Evolutionary conservation across 2,888 invertebrate genomes (phyloP), one percentile per base, ranked within the genome.

Genomic region (Noctua janthina): DNA sequence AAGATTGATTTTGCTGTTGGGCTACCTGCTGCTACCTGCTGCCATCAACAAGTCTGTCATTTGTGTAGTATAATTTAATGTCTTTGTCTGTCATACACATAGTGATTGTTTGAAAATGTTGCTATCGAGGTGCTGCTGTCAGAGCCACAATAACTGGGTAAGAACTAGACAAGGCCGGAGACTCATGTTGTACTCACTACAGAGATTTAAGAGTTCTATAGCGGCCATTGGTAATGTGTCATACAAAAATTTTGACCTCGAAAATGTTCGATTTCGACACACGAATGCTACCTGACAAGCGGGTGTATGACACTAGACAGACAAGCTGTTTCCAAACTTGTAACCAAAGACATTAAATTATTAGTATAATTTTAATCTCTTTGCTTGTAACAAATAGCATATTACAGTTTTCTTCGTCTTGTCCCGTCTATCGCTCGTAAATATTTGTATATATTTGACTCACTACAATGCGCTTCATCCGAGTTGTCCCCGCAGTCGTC

Each of bases 401-500:
- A 29, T 62, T 7, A 29, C 17, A 13, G n/a, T n/a, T 17, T 2
- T 62, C 6, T 64, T 20, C 20, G 1, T 35, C 17, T 17, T 20
- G 17, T 35, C 35, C 10, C 35, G 64, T 35, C 17, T 35, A 0
- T 64, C 35, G 35, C 17, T 64, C 8, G 35, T 64, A 64, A 15
- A 35, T 64, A 35, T 64, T 35, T 17, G 8, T 8, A 20, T 64
- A 17, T 35, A 1, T 64, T 35, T 10, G 35, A 68, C 94, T 97
- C 94, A 99, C 99, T 98, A 97, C 99, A 99, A 88, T 98, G 98
- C 85, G 98, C 98, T 95, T 99, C 99, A 93, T 99, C 99, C 2
- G 99, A 98, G 94, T 98, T 98, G 95, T 99, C 99, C 0, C 98
- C 98, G 92, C 99, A 99, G 95, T 99, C 99, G 94, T 99, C 98